These are phyloP conservation scores for Papio anubis DNA, from an alignment of 2,113 vertebrate genomes.

Conservation along the genomic window DNA sequence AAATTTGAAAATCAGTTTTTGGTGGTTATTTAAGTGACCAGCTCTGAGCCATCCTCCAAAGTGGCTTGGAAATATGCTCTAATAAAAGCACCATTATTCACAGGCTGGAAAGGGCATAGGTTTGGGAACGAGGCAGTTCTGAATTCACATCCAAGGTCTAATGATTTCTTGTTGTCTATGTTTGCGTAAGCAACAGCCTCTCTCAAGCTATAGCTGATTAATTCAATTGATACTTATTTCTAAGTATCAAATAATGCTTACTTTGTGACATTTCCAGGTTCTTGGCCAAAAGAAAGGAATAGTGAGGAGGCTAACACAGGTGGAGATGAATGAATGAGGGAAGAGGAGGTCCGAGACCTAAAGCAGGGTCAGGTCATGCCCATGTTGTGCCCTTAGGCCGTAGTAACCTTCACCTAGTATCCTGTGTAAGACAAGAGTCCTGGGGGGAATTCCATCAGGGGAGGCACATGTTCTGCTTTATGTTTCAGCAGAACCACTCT, in stretches of 20 bases:
- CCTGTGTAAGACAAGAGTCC: neutral
- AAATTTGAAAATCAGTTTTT: neutral
- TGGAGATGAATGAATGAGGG: neutral
- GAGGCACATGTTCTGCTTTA: accelerated
- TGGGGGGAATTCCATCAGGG: neutral
- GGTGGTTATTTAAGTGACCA: neutral
- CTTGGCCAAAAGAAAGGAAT: neutral
- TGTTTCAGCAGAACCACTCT: neutral
- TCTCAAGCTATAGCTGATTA: neutral
- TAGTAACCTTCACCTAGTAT: neutral
- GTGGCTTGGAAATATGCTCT: neutral
- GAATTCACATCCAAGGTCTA: neutral
- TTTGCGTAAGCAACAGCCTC: neutral
- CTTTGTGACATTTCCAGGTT: neutral
- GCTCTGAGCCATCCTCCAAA: neutral
- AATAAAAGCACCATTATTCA: neutral
- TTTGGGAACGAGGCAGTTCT: neutral
- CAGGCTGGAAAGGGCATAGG: neutral
- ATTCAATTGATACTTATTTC: neutral
- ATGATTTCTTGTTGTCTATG: neutral
- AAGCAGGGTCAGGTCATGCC: too few species aligned
- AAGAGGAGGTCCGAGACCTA: neutral
- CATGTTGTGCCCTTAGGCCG: accelerated
- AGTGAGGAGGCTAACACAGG: neutral
- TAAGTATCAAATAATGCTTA: neutral